phyloP scores from a whole-genome alignment of 2,888 invertebrate species.

The Phorcus lineatus region DNA sequence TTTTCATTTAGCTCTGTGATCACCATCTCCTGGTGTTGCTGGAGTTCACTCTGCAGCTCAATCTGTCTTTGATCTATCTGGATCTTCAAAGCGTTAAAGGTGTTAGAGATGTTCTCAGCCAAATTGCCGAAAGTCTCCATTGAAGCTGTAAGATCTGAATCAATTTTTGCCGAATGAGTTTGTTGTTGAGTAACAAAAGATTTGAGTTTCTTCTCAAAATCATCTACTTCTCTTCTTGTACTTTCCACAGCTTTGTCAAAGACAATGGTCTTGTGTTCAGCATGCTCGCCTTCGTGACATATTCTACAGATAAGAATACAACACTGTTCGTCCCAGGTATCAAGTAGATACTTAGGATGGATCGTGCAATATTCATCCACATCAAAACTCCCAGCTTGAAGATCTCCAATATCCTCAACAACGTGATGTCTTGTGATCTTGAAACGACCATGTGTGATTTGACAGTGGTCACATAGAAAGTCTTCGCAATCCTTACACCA shows the following conservation, averaged over 20 bases:
- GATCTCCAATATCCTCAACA: not conserved
- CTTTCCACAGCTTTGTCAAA: not conserved
- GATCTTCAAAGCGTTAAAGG: not conserved
- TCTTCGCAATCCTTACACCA: constrained; percentile 6
- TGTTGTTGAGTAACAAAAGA: not conserved
- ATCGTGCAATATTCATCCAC: not conserved
- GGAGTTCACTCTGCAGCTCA: not conserved
- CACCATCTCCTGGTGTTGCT: not conserved
- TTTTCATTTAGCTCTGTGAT: not conserved
- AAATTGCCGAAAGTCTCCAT: not conserved
- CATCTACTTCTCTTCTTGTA: not conserved
- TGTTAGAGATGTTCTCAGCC: not conserved
- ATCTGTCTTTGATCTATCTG: not conserved
- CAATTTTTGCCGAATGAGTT: not conserved
- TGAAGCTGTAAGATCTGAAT: not conserved
- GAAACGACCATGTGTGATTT: not conserved
- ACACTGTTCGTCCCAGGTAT: not conserved
- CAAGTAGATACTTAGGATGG: not conserved
- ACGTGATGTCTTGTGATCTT: not conserved
- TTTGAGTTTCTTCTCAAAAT: not conserved
- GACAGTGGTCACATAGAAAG: not conserved
- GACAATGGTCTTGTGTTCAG: not conserved
- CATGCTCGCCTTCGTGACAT: not conserved
- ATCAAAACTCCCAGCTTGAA: not conserved
- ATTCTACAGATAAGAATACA: not conserved